Conservation (phyloP, 2,113 vertebrate species). For the Silurus asotus region DNA sequence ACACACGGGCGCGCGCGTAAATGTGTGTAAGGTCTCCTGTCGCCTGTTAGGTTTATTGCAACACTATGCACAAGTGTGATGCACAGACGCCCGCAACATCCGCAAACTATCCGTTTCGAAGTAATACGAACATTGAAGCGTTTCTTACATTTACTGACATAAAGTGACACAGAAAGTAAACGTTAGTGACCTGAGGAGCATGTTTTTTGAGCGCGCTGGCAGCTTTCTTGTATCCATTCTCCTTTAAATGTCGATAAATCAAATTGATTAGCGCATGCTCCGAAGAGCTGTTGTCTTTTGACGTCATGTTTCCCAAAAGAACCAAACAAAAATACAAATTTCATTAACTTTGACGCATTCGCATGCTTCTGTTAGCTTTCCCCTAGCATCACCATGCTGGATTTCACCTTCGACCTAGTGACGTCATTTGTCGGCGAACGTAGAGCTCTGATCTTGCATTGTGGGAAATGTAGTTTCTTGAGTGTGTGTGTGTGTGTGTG, state of each 20-base stretch:
- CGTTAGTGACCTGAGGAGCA: slow-evolving; percentile 65
- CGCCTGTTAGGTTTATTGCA: background rate
- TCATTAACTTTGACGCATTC: slow-evolving; percentile 28
- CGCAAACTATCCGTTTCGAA: background rate
- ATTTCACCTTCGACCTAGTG: slow-evolving; percentile 59
- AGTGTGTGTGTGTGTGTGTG: no score
- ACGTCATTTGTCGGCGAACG: slow-evolving; percentile 25
- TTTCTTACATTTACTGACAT: background rate
- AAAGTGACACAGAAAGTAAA: background rate
- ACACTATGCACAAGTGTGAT: no score
- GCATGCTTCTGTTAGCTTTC: background rate
- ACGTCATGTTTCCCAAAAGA: slow-evolving; percentile 58
- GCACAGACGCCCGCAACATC: background rate
- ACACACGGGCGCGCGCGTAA: background rate
- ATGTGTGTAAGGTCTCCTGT: background rate
- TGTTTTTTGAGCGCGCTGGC: slow-evolving; percentile 70
- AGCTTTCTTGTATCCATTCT: slow-evolving; percentile 70
- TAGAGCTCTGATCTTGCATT: slow-evolving; percentile 41
- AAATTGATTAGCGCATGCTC: slow-evolving; percentile 61
- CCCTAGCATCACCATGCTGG: slow-evolving; percentile 50
- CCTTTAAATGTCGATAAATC: slow-evolving; percentile 70
- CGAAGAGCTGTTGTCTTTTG: slow-evolving; percentile 48
- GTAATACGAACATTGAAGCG: background rate
- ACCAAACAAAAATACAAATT: background rate
- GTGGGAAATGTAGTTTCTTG: slow-evolving; percentile 65